These are phyloP conservation scores for Furcifer pardalis DNA, from an alignment of 2,797 vertebrate genomes.

Conservation along the genomic window DNA sequence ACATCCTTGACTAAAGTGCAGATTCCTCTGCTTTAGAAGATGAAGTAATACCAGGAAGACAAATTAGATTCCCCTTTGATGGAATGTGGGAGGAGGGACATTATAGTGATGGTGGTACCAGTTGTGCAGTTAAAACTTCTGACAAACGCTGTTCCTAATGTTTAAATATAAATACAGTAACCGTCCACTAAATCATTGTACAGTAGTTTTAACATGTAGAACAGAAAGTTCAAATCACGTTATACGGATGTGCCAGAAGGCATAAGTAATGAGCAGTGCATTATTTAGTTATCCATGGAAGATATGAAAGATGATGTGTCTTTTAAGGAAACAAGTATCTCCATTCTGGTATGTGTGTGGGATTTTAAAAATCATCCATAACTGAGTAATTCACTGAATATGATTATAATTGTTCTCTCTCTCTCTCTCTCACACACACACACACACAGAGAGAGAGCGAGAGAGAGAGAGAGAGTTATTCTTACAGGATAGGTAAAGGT, in stretches of 20 bases:
- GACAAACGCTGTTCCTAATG: slow-evolving; percentile 89
- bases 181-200: slow-evolving; percentile 90
- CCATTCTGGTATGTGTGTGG: no score
- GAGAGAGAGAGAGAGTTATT: no score
- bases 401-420: slow-evolving; percentile 79
- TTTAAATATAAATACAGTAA: slow-evolving; percentile 91
- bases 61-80: slow-evolving; percentile 86
- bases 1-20: slow-evolving; percentile 86
- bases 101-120: slow-evolving; percentile 79
- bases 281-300: slow-evolving; percentile 89
- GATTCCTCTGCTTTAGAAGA: slow-evolving; percentile 85
- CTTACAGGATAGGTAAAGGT: no score
- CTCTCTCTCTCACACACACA: no score
- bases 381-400: slow-evolving; percentile 83
- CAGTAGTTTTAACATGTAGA: slow-evolving; percentile 90
- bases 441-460: no score
- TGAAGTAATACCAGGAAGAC: slow-evolving; percentile 79
- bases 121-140: slow-evolving; percentile 85
- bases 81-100: slow-evolving; percentile 84
- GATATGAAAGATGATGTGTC: slow-evolving; percentile 84
- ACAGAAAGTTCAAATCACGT: slow-evolving; percentile 87
- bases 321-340: slow-evolving; percentile 80
- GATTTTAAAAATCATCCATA: slow-evolving; percentile 86
- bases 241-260: slow-evolving; percentile 88
- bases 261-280: slow-evolving; percentile 87